phyloP scores from a whole-genome alignment of 2,113 vertebrate species.

The Lophochroa leadbeateri region DNA sequence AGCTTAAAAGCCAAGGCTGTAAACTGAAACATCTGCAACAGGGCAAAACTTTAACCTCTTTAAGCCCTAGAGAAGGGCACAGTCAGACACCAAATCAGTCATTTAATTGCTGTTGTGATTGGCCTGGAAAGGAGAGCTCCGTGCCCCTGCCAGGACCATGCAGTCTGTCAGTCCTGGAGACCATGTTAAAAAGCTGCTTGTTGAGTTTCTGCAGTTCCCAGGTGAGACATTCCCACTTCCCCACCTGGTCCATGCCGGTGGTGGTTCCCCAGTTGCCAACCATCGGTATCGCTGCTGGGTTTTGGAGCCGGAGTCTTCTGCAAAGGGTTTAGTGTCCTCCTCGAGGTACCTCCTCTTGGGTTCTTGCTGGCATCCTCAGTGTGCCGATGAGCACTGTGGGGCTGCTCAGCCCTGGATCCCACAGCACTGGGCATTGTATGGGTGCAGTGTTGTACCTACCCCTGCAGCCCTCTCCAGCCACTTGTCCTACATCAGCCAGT shows the following conservation, averaged over 20 bases:
- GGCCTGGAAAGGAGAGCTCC: background rate
- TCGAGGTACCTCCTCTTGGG: fast-evolving
- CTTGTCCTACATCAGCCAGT: background rate
- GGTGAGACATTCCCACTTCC: fast-evolving
- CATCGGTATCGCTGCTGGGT: background rate
- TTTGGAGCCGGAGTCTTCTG: background rate
- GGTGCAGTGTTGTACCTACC: fast-evolving
- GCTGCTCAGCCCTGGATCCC: background rate
- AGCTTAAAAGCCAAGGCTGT: background rate
- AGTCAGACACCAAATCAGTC: background rate
- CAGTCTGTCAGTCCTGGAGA: background rate
- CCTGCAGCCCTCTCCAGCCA: background rate
- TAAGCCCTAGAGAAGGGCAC: background rate
- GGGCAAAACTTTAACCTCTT: background rate
- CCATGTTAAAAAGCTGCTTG: fast-evolving
- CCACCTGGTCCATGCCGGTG: fast-evolving
- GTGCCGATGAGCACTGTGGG: fast-evolving
- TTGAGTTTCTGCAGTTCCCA: fast-evolving
- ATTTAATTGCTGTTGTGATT: background rate
- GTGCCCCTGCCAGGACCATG: background rate
- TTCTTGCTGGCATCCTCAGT: background rate
- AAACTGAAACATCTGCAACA: background rate
- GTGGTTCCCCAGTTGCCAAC: background rate
- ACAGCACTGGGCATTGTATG: fast-evolving
- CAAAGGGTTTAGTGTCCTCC: background rate